Percentiles rank a stretch among this genome's conserved stretches.
phyloP scores from a whole-genome alignment of 2,113 vertebrate species.

The Suncus etruscus region DNA sequence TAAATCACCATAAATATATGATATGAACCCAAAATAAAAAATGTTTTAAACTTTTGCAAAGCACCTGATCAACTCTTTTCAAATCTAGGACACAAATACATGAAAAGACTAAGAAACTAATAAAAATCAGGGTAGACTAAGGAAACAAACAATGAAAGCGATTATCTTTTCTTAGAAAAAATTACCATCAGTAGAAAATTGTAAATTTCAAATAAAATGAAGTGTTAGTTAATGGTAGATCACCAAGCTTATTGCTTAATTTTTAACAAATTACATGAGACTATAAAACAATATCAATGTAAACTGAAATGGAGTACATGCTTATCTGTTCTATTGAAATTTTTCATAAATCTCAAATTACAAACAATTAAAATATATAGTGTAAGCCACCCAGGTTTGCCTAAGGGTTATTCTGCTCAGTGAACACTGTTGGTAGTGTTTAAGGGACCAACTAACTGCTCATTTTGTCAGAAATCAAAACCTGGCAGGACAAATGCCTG shows the following conservation, averaged over 20 bases:
- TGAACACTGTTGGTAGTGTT: too few species aligned
- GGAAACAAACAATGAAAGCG: not conserved
- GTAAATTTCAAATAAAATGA: conserved; percentile 52
- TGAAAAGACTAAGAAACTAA: not conserved
- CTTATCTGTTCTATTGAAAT: not conserved
- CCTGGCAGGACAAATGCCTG: too few species aligned
- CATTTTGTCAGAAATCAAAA: too few species aligned
- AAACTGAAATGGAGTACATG: not conserved
- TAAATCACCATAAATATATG: not conserved
- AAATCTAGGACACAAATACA: not conserved
- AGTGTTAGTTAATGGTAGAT: not conserved
- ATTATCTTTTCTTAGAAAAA: too few species aligned
- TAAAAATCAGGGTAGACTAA: not conserved
- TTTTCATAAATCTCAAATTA: conserved; percentile 51
- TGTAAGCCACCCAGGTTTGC: too few species aligned
- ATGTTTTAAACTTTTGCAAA: not conserved
- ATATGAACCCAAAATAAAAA: not conserved
- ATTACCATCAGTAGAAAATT: not conserved
- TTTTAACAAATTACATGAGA: not conserved
- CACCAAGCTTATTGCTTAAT: not conserved
- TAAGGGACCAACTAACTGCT: too few species aligned
- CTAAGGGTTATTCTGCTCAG: too few species aligned
- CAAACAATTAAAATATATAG: not conserved
- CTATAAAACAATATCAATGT: not conserved
- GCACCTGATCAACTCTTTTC: not conserved